Conservation (phyloP, 37 sponge, comb jelly and placozoan genomes). For the Petrosia ficiformis region DNA sequence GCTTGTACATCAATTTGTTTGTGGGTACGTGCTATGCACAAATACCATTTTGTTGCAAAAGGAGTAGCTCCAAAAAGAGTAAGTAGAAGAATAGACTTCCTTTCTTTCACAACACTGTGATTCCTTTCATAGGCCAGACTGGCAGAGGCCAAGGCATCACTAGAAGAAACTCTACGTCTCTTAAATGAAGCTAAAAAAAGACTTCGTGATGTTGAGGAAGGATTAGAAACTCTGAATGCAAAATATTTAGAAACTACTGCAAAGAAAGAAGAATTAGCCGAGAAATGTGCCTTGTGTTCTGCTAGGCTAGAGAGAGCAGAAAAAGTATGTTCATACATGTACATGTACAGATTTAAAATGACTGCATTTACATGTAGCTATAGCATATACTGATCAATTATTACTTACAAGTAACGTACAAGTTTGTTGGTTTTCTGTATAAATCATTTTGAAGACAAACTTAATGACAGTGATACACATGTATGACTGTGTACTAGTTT, state of each 20-base stretch:
- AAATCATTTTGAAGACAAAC: too few species aligned
- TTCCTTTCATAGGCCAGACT: conserved; percentile 62
- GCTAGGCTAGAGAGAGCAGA: conserved; percentile 91
- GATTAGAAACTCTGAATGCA: conserved; percentile 80
- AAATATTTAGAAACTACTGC: conserved; percentile 89
- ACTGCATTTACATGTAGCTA: too few species aligned
- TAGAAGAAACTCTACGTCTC: conserved; percentile 76
- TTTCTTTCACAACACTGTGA: not conserved
- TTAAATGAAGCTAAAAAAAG: conserved; percentile 84
- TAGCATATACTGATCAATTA: too few species aligned
- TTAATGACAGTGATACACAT: too few species aligned
- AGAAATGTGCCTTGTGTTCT: conserved; percentile 87
- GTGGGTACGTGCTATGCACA: conserved; percentile 99
- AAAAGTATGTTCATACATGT: conserved; percentile 49
- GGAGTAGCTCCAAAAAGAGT: conserved; percentile 95
- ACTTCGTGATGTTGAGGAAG: conserved; percentile 92
- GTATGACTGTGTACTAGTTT: too few species aligned
- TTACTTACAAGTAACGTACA: too few species aligned
- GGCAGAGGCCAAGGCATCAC: conserved; percentile 73
- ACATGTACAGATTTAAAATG: too few species aligned
- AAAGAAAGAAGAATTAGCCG: conserved; percentile 92
- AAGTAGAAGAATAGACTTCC: conserved; percentile 10
- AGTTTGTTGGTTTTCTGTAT: too few species aligned
- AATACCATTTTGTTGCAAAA: conserved; percentile 94
- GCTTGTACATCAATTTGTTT: conserved; percentile 98